phyloP scores from a whole-genome alignment of 2,888 invertebrate species.

The Cheilosia urbana region DNA sequence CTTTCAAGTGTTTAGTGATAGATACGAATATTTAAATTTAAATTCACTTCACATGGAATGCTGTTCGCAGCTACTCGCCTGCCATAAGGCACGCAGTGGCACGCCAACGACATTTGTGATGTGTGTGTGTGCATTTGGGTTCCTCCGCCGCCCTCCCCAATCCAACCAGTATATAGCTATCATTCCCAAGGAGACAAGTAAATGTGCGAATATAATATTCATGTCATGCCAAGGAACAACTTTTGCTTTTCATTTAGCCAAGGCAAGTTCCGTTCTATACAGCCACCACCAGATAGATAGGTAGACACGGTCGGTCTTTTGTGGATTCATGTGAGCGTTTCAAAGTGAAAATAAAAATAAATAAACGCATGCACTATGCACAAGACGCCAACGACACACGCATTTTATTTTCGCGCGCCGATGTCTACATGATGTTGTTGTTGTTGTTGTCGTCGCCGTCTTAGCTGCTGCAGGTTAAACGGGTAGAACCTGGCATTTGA shows the following conservation, averaged over 20 bases:
- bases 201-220: slow-evolving; percentile 72
- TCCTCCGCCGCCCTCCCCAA: slow-evolving; percentile 29
- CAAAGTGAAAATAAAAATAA: slow-evolving; percentile 6
- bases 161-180: neutral
- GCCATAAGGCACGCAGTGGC: slow-evolving; percentile 73
- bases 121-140: slow-evolving; percentile 22
- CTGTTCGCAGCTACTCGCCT: slow-evolving; percentile 62
- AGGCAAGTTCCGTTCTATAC: slow-evolving; percentile 74
- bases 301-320: slow-evolving; percentile 51
- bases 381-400: slow-evolving; percentile 71
- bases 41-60: slow-evolving; percentile 71
- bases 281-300: slow-evolving; percentile 28
- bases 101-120: slow-evolving; percentile 68
- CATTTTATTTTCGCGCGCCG: slow-evolving; percentile 59
- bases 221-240: slow-evolving; percentile 75
- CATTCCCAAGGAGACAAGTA: slow-evolving; percentile 54
- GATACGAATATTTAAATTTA: slow-evolving; percentile 68
- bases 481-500: slow-evolving; percentile 62
- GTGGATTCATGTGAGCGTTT: slow-evolving; percentile 55
- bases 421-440: neutral
- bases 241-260: slow-evolving; percentile 74
- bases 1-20: slow-evolving; percentile 52
- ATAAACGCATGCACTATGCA: slow-evolving; percentile 54
- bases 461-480: slow-evolving; percentile 67
- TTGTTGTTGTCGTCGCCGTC: neutral